Evolutionary conservation across 2,113 vertebrate species (phyloP).

Genomic region (Malurus cyaneus): DNA sequence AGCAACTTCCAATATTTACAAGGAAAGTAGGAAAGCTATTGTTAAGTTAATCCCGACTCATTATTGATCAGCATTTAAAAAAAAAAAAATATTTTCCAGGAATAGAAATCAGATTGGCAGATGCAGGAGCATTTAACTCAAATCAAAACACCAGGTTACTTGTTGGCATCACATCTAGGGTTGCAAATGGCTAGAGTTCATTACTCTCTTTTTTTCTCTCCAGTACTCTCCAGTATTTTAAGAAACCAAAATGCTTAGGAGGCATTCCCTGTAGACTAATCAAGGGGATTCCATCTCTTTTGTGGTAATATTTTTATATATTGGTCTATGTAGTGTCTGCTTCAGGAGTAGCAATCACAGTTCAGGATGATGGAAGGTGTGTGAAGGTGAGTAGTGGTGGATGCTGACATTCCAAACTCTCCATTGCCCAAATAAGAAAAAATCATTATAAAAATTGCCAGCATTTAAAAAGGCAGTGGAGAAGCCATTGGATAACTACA

Average conservation of each 20-base stretch:
- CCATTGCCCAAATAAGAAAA: neutral
- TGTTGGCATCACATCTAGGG: neutral
- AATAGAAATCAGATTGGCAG: neutral
- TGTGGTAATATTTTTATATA: neutral
- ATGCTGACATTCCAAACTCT: neutral
- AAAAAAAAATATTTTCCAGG: neutral
- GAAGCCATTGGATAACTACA: neutral
- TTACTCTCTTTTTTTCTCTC: neutral
- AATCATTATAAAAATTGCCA: neutral
- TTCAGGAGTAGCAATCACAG: neutral
- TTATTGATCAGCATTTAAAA: neutral
- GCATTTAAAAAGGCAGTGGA: neutral
- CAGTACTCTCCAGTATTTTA: neutral
- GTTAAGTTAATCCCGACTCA: neutral
- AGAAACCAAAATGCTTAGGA: neutral
- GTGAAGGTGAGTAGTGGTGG: neutral
- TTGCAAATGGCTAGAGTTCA: neutral
- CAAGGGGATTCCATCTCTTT: neutral
- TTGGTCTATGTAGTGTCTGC: neutral
- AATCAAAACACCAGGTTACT: neutral
- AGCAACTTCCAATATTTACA: neutral
- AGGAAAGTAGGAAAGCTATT: neutral
- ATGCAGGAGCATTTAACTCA: neutral
- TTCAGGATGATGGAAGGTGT: neutral
- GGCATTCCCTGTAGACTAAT: neutral